Evolutionary conservation across 2,797 vertebrate genomes (phyloP).

Genomic region (Aphelocoma californica): DNA sequence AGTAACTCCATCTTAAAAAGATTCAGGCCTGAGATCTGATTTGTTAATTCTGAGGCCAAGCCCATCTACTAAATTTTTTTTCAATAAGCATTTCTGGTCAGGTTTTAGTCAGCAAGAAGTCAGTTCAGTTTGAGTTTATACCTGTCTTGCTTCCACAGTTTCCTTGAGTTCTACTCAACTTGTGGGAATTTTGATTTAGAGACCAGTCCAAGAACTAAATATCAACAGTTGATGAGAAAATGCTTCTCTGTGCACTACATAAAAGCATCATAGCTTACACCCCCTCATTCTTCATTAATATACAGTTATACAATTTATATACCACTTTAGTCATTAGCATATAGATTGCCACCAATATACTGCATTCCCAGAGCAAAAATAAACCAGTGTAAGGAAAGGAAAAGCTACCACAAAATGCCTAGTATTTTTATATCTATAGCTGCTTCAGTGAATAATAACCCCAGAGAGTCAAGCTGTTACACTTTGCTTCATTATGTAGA

Average conservation of each 20-base stretch:
- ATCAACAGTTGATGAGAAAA: background rate
- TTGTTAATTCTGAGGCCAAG: background rate
- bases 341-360: conserved; percentile 23
- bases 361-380: conserved; percentile 22
- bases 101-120: background rate
- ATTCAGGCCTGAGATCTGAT: background rate
- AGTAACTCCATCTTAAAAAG: background rate
- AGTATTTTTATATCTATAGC: background rate
- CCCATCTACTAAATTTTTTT: background rate
- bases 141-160: background rate
- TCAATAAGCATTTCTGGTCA: background rate
- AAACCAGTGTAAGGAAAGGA: background rate
- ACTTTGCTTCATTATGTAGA: background rate
- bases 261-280: background rate
- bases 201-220: background rate
- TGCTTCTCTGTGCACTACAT: background rate
- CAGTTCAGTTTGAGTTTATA: background rate
- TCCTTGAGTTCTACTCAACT: background rate
- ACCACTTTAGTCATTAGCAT: conserved; percentile 34
- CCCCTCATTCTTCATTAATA: background rate
- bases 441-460: background rate
- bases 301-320: conserved; percentile 8
- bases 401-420: background rate
- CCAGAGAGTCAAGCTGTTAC: background rate
- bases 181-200: background rate